phyloP scores from a whole-genome alignment of 2,113 vertebrate species.

The Vanacampus margaritifer region DNA sequence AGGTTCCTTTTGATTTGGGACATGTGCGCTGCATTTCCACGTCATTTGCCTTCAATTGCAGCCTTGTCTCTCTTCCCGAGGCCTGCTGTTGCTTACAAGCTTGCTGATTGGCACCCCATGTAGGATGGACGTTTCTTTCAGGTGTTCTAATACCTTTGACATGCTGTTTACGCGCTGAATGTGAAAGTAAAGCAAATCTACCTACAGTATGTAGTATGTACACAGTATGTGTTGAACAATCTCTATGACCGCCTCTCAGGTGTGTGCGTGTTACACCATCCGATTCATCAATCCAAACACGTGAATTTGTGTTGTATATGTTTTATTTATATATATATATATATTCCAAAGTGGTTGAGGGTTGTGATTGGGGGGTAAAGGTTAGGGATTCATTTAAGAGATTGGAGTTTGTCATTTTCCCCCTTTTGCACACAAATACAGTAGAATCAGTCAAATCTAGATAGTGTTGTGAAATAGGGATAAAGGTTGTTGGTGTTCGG shows the following conservation, averaged over 20 bases:
- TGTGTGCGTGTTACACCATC: constrained; percentile 33
- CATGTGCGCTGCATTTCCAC: too few relatives aligned
- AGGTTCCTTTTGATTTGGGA: too few relatives aligned
- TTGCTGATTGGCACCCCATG: not conserved
- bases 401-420: not conserved
- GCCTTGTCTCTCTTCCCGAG: not conserved
- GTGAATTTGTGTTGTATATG: constrained; percentile 59
- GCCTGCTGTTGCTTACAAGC: not conserved
- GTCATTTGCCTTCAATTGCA: too few relatives aligned
- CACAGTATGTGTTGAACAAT: constrained; percentile 56
- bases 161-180: constrained; percentile 40
- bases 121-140: not conserved
- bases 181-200: constrained; percentile 49
- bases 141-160: not conserved
- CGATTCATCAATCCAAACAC: constrained; percentile 46
- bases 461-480: too few relatives aligned
- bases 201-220: constrained; percentile 12
- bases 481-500: too few relatives aligned
- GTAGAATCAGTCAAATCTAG: too few relatives aligned
- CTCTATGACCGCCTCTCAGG: constrained; percentile 63
- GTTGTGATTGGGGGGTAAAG: not conserved
- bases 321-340: constrained; percentile 29
- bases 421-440: too few relatives aligned
- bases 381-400: not conserved
- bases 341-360: too few relatives aligned